phyloP scores from a whole-genome alignment of 2,888 invertebrate genomes.

The Halictus quadricinctus region DNA sequence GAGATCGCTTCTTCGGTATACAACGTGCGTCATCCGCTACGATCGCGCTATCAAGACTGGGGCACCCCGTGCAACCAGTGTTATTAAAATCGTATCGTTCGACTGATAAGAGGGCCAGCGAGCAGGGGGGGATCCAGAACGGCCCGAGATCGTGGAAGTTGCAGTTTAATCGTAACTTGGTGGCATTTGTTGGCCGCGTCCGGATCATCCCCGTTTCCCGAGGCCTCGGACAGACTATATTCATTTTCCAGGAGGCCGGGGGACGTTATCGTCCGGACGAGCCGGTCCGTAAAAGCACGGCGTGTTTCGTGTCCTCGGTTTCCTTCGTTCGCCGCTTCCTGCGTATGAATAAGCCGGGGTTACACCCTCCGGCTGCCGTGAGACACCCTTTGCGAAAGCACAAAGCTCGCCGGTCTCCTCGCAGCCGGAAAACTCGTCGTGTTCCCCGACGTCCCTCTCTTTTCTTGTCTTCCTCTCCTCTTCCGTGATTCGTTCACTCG shows the following conservation, averaged over 20 bases:
- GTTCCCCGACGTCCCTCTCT: constrained; percentile 61
- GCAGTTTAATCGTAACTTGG: background rate
- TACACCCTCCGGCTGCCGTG: constrained; percentile 78
- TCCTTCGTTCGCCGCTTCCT: constrained; percentile 79
- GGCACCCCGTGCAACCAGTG: background rate
- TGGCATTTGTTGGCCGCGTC: constrained; percentile 2
- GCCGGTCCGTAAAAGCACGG: constrained; percentile 61
- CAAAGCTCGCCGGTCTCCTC: constrained; percentile 64
- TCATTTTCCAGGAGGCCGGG: constrained; percentile 53
- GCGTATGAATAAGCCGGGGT: constrained; percentile 80
- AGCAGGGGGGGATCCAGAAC: too few species aligned
- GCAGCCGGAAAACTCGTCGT: constrained; percentile 73
- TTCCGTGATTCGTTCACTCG: constrained; percentile 47
- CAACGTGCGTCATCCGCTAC: too few species aligned
- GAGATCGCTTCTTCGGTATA: background rate
- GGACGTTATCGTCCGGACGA: constrained; percentile 67
- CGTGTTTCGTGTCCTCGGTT: constrained; percentile 68
- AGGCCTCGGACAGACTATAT: constrained; percentile 25
- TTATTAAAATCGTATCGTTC: background rate
- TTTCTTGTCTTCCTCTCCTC: constrained; percentile 45
- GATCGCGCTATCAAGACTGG: too few species aligned
- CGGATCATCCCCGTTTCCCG: constrained; percentile 27
- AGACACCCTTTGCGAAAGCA: constrained; percentile 76
- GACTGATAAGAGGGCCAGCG: too few species aligned
- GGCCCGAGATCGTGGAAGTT: background rate